Conservation (phyloP, 1,140 invertebrate genomes). For the Leptinotarsa undecemlineata region DNA sequence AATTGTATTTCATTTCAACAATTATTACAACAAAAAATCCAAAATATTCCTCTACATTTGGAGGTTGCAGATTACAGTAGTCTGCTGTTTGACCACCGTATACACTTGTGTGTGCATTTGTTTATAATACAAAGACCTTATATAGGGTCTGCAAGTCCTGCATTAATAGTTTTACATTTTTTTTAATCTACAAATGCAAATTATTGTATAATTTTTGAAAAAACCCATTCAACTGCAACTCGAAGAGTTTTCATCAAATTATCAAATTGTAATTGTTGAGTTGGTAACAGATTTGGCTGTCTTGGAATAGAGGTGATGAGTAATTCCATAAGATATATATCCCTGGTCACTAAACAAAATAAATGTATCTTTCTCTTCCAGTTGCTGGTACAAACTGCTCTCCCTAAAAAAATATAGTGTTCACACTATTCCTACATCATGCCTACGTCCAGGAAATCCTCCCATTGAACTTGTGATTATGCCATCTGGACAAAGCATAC, state of each 20-base stretch:
- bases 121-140: constrained; percentile 23
- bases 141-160: constrained; percentile 32
- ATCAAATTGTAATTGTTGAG: neutral
- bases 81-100: constrained; percentile 30
- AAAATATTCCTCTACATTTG: neutral
- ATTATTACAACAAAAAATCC: neutral
- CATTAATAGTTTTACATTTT: constrained; percentile 35
- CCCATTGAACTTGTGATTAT: constrained; percentile 34
- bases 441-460: constrained; percentile 29
- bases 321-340: neutral
- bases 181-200: constrained; percentile 36
- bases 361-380: constrained; percentile 10
- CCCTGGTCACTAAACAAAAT: neutral
- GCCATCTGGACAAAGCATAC: constrained; percentile 40
- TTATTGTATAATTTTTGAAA: constrained; percentile 27
- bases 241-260: neutral
- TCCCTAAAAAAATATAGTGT: constrained; percentile 9
- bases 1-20: neutral
- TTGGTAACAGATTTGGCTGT: neutral
- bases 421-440: constrained; percentile 36
- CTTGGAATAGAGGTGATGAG: neutral
- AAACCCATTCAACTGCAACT: constrained; percentile 35
- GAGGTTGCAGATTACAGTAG: neutral
- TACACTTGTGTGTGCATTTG: constrained; percentile 37
- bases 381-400: constrained; percentile 29